Base-by-base conservation (phyloP, 2,113 vertebrate genomes). In the Neoarius graeffei region DNA sequence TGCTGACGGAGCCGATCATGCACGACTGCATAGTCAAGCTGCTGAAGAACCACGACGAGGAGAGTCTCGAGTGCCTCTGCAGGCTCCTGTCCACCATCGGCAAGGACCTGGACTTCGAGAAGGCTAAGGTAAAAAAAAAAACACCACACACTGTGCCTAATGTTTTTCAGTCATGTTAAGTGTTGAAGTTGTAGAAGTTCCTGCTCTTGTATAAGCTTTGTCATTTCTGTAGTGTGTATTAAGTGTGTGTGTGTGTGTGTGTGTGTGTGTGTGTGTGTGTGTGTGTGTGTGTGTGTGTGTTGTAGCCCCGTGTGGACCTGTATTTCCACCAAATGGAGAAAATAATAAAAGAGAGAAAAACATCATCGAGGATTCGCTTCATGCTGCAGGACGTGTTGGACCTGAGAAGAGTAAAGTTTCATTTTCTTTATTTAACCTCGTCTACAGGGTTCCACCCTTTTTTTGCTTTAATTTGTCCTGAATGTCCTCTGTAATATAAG, bases 1-100 rank as follows among this genome's bases (percentile, higher is more conserved):
- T 99, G 98, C 93, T 99, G 91, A 99, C 98, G 0, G 98, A 99
- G 91, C 96, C 98, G 80, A 99, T 99, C 92, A 99, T 99, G 98
- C 98, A 99, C 0, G 98, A 99, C 93, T 99, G 98, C 0, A 97
- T 99, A 20, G 97, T 99, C 83, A 99, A 99, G 91, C 96, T 99
- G 84, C 96, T 99, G 73, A 99, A 99, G 94, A 99, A 99, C 92
- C 98, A 99, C 0, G 98, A 99, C 2, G 97, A 98, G 56, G 56
- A 57, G 88, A 99, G 98, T 71, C 95, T 99, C 0, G 98, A 99
- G 93, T 99, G 98, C 92, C 96, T 99, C 77, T 99, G 98, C 88
- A 97, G 98, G 80, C 93, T 99, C 73, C 95, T 99, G 64, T 98
- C 98, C 27, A 99, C 98, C 19, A 99, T 99, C 87, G 98, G 98